Evolutionary conservation across 2,113 vertebrate species (phyloP).

Genomic region (Lepisosteus oculatus): DNA sequence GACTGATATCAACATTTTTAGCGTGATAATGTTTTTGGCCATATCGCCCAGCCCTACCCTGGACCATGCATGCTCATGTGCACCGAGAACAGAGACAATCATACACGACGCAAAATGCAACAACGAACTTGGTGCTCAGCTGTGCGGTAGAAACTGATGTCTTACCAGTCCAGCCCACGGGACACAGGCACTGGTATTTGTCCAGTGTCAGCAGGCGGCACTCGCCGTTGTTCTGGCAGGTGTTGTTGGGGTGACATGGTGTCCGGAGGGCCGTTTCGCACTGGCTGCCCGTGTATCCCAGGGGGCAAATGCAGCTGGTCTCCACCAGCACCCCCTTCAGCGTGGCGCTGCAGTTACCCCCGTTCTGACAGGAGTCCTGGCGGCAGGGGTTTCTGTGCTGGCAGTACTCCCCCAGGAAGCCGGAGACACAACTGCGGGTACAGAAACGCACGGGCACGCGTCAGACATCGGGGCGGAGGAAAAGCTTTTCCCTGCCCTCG

Average conservation of each 20-base stretch:
- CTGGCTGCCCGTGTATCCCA: slow-evolving; percentile 72
- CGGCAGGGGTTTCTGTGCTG: slow-evolving; percentile 84
- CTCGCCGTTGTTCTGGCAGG: slow-evolving; percentile 75
- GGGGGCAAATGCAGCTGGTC: slow-evolving; percentile 74
- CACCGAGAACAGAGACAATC: too few species aligned
- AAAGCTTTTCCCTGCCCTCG: too few species aligned
- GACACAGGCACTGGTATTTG: slow-evolving; percentile 75
- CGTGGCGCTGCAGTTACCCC: slow-evolving; percentile 76
- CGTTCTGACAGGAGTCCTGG: slow-evolving; percentile 77
- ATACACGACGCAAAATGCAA: too few species aligned
- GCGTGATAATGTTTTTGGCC: too few species aligned
- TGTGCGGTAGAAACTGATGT: too few species aligned
- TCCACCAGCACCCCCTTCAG: slow-evolving; percentile 63
- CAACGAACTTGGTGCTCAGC: too few species aligned
- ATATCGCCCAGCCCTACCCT: too few species aligned
- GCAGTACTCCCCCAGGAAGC: slow-evolving; percentile 87
- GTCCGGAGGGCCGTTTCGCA: slow-evolving; percentile 79
- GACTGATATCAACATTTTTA: too few species aligned
- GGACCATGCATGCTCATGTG: too few species aligned
- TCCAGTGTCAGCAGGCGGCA: slow-evolving; percentile 73
- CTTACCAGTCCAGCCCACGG: slow-evolving; percentile 82
- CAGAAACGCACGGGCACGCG: too few species aligned
- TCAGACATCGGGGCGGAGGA: too few species aligned
- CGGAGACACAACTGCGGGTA: slow-evolving; percentile 72
- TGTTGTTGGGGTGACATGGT: slow-evolving; percentile 77